Evolutionary conservation across 1,140 invertebrate species (phyloP), one percentile per base, ranked within the genome.

Genomic region (Pogonomyrmex barbatus): DNA sequence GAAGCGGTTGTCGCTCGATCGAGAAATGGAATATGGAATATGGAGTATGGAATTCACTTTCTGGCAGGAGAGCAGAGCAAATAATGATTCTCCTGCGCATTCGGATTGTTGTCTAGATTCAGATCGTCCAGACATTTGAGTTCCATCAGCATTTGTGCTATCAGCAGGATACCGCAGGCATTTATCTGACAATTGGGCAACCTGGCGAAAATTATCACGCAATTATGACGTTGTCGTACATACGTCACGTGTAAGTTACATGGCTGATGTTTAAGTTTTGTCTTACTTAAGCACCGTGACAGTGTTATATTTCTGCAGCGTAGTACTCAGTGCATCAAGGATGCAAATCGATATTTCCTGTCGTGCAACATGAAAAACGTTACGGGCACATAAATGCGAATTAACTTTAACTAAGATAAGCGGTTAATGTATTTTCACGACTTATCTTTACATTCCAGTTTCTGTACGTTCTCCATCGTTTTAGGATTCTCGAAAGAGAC

Each of bases 71-170:
- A 9, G 42, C 91, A 92, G 0, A 92, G 77, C 39, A 91, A 50
- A 68, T 91, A 56, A 81, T 86, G 90, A 86, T 92, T 92, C 33
- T 91, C 86, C 30, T 88, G 83, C 10, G 52, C 39, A 65, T 92
- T 92, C 5, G 93, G 90, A 88, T 94, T 94, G 71, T 90, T 90
- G 54, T 92, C 92, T 2, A 94, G 30, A 86, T 91, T 92, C 14
- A 94, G 52, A 58, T 92, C 89, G 12, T 54, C 77, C 33, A 94
- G 56, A 17, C 84, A 88, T n/a, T 62, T 52, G 52, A 90, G 62
- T 24, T 87, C 75, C 39, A 56, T 71, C 2, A 93, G 33, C 54
- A 94, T 92, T 9, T 88, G 50, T 3, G 87, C 86, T 30, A 94
- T 90, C 63, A 89, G 85, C 50, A 85, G 45, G 3, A 94, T 73